Percentiles rank a stretch among this genome's conserved stretches.
phyloP scores from a whole-genome alignment of 2,888 invertebrate genomes.

The Frankliniella fusca region DNA sequence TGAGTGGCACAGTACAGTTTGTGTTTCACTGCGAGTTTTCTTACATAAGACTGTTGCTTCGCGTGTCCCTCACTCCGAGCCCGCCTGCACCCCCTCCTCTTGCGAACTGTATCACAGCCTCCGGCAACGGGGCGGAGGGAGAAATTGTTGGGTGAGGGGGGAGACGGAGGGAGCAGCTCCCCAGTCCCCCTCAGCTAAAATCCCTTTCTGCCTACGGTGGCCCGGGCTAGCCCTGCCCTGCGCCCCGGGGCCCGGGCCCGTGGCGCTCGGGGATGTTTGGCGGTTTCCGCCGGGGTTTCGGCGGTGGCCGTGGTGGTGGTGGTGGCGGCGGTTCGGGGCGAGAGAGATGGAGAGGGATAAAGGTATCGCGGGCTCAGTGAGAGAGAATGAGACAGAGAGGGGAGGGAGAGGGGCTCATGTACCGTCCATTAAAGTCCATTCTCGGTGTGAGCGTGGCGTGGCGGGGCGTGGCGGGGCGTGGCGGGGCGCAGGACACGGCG shows the following conservation, averaged over 20 bases:
- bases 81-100: too few species aligned
- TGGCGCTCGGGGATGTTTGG: background rate
- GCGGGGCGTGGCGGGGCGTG: background rate
- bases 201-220: too few species aligned
- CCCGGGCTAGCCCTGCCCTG: background rate
- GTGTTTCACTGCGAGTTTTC: too few species aligned
- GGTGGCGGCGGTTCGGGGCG: background rate
- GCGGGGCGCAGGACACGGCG: background rate
- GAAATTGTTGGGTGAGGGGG: too few species aligned
- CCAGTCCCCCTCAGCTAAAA: too few species aligned
- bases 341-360: background rate
- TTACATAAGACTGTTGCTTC: too few species aligned
- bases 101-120: too few species aligned
- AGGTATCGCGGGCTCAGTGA: background rate
- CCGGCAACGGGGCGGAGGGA: too few species aligned
- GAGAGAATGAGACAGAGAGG: slow-evolving; percentile 3
- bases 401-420: background rate
- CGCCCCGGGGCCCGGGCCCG: background rate
- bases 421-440: background rate
- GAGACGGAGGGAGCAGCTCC: too few species aligned
- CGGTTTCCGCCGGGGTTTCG: background rate
- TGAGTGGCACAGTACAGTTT: too few species aligned
- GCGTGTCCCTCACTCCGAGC: too few species aligned
- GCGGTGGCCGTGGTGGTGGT: background rate
- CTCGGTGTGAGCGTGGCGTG: background rate